Evolutionary conservation across 2,113 vertebrate genomes (phyloP).

Genomic region (Nerophis lumbriciformis): DNA sequence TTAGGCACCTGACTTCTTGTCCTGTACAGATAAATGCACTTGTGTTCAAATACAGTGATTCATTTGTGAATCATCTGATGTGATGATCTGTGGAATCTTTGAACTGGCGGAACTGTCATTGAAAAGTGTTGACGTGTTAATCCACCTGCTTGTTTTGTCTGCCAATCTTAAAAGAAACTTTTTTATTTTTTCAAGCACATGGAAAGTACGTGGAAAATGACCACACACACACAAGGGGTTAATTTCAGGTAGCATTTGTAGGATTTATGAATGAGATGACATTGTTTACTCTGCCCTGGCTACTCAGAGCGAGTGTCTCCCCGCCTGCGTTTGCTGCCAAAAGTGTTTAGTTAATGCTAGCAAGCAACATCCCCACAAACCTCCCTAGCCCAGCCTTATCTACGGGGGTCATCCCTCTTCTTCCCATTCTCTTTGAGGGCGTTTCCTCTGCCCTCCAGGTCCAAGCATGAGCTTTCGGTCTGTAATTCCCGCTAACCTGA

Average conservation of each 20-base stretch:
- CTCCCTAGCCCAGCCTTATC: constrained; percentile 42
- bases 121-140: constrained; percentile 65
- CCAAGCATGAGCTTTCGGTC: constrained; percentile 37
- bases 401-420: constrained; percentile 45
- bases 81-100: constrained; percentile 52
- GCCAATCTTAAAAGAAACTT: constrained; percentile 50
- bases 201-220: constrained; percentile 24
- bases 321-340: constrained; percentile 18
- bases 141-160: constrained; percentile 39
- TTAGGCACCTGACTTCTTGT: constrained; percentile 31
- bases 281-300: constrained; percentile 13
- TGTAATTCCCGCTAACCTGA: constrained; percentile 70
- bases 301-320: constrained; percentile 2
- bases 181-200: not conserved
- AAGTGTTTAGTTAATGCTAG: constrained; percentile 25
- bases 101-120: constrained; percentile 45
- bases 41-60: constrained; percentile 45
- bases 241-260: constrained; percentile 26
- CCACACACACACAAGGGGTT: constrained; percentile 34
- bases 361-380: constrained; percentile 26
- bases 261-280: constrained; percentile 18
- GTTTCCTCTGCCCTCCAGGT: constrained; percentile 61
- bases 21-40: constrained; percentile 14
- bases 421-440: constrained; percentile 57
- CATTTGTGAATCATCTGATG: constrained; percentile 51